phyloP scores from a whole-genome alignment of 64 coral and sea anemone genomes.

The Montipora efflorescens region DNA sequence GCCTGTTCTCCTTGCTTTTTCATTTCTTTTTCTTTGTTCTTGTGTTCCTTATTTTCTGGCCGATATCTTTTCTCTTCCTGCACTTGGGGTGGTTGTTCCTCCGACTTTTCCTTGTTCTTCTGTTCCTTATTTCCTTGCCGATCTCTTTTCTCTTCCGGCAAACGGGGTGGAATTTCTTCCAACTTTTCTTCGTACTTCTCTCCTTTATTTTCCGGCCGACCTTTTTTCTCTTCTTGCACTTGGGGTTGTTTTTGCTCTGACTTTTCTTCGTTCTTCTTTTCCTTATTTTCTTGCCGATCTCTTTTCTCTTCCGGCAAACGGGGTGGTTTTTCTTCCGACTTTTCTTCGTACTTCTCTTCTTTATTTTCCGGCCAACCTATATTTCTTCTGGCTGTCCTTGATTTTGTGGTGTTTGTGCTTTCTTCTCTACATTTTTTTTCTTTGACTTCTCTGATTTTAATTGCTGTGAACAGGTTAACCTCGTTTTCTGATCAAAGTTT shows the following conservation, averaged over 20 bases:
- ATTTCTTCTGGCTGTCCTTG: too few relatives aligned
- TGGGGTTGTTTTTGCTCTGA: too few relatives aligned
- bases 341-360: not conserved
- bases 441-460: not conserved
- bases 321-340: too few relatives aligned
- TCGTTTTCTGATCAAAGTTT: not conserved
- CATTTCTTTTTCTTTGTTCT: conserved; percentile 1
- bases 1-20: conserved; percentile 8
- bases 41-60: not conserved
- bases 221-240: too few relatives aligned
- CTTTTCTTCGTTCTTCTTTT: too few relatives aligned
- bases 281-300: too few relatives aligned
- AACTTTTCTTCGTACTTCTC: too few relatives aligned
- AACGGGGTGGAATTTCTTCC: too few relatives aligned
- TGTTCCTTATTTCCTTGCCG: not conserved
- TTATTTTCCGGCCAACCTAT: not conserved
- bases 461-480: not conserved
- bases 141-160: too few relatives aligned
- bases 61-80: conserved; percentile 1
- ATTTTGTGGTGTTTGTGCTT: not conserved
- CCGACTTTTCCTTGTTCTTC: not conserved
- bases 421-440: not conserved
- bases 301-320: too few relatives aligned
- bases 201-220: too few relatives aligned
- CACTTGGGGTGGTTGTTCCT: not conserved